Evolutionary conservation across 2,113 vertebrate genomes (phyloP).

Genomic region (Lepus americanus): DNA sequence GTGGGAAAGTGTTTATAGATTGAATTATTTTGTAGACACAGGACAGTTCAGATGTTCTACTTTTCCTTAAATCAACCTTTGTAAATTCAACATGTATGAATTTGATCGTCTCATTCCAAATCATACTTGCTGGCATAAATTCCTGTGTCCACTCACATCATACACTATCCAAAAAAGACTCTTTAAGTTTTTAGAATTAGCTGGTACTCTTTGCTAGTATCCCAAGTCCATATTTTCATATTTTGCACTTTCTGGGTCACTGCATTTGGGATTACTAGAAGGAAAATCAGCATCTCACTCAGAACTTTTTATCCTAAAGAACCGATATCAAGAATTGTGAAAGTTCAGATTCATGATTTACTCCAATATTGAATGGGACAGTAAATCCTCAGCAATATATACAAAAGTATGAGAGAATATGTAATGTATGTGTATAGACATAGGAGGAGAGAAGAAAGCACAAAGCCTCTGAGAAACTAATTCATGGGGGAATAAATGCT

Average conservation of each 20-base stretch:
- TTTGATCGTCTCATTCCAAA: neutral
- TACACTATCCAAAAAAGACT: neutral
- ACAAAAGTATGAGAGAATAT: no score
- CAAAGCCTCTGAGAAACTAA: neutral
- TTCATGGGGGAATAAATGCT: neutral
- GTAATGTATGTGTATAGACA: no score
- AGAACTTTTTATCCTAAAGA: neutral
- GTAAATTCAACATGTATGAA: neutral
- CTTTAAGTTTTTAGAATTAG: neutral
- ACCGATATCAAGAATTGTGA: neutral
- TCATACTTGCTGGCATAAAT: neutral
- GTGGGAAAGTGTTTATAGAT: neutral
- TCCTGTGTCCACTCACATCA: neutral
- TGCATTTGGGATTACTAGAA: constrained; percentile 9
- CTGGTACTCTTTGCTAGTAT: neutral
- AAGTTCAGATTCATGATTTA: neutral
- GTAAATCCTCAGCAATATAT: no score
- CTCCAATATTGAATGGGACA: neutral
- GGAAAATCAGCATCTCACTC: neutral
- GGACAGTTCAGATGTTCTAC: neutral
- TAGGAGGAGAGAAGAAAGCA: neutral
- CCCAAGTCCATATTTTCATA: neutral
- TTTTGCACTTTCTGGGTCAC: neutral
- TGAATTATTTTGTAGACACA: neutral
- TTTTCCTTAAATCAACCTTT: neutral